Conservation (phyloP, 1,140 invertebrate species). For the Maniola jurtina region DNA sequence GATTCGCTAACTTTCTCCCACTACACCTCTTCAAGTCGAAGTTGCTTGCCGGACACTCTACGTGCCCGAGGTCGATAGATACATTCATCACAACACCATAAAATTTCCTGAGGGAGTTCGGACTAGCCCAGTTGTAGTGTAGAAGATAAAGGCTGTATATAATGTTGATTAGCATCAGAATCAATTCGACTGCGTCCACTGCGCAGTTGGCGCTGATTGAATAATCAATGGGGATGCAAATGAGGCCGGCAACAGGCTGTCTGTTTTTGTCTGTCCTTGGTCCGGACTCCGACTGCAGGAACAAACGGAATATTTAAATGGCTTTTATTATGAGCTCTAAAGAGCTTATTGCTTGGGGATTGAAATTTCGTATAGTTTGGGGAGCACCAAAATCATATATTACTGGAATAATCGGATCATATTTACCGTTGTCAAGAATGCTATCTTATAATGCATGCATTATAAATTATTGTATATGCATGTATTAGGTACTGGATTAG, state of each 20-base stretch:
- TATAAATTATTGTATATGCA: too few relatives aligned
- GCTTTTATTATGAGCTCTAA: conserved; percentile 25
- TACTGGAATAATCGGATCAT: too few relatives aligned
- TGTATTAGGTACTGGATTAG: too few relatives aligned
- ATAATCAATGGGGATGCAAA: conserved; percentile 75
- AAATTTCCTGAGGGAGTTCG: neutral
- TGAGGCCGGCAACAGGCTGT: conserved; percentile 63
- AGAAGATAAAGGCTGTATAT: conserved; percentile 39
- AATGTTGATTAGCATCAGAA: conserved; percentile 66
- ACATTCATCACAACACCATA: too few relatives aligned
- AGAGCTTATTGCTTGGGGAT: neutral
- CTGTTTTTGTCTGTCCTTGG: conserved; percentile 49
- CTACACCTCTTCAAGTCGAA: too few relatives aligned
- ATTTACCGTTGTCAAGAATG: too few relatives aligned
- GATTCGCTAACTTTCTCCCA: too few relatives aligned
- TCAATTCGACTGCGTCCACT: conserved; percentile 55
- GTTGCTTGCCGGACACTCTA: too few relatives aligned
- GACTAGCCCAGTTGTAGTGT: conserved; percentile 18
- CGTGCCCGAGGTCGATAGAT: too few relatives aligned
- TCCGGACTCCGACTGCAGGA: conserved; percentile 27
- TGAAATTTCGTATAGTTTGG: too few relatives aligned
- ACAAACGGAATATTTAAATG: conserved; percentile 43
- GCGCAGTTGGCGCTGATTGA: conserved; percentile 53
- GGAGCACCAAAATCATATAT: too few relatives aligned
- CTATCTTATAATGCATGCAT: too few relatives aligned